These are phyloP conservation scores for Stenopsyche tienmushanensis DNA, from an alignment of 1,140 invertebrate genomes.

Conservation along the genomic window DNA sequence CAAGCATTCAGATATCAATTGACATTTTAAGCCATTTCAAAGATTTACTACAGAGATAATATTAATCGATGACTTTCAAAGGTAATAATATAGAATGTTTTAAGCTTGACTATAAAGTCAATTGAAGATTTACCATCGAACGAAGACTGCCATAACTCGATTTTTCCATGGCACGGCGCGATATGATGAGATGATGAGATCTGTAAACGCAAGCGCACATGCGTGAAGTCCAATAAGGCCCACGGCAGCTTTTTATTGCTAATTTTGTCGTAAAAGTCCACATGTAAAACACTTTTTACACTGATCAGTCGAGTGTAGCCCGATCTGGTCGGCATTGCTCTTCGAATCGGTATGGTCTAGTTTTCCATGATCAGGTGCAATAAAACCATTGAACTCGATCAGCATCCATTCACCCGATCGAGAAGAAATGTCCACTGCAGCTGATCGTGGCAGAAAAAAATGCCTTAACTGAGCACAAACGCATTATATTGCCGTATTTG, in stretches of 20 bases:
- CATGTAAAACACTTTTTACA: constrained; percentile 7
- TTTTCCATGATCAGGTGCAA: constrained; percentile 22
- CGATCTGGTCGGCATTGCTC: too few species aligned
- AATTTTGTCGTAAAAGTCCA: constrained; percentile 5
- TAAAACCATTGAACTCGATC: constrained; percentile 12
- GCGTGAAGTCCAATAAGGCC: not conserved
- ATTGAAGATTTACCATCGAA: too few species aligned
- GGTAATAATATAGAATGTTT: too few species aligned
- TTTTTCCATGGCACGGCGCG: not conserved
- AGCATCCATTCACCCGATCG: constrained; percentile 20
- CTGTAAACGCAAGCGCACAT: constrained; percentile 6
- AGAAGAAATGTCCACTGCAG: not conserved
- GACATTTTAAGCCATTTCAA: too few species aligned
- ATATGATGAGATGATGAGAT: not conserved
- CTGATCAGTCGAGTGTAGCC: not conserved
- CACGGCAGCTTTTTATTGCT: not conserved
- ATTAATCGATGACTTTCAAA: too few species aligned
- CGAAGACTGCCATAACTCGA: too few species aligned
- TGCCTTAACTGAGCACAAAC: not conserved
- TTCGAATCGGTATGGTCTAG: constrained; percentile 24
- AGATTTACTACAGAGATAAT: too few species aligned
- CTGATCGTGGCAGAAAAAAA: not conserved
- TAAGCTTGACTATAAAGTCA: too few species aligned
- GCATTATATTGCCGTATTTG: not conserved
- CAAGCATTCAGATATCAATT: too few species aligned